Evolutionary conservation across 2,797 vertebrate species (phyloP).

Genomic region (Chaunax sp.): DNA sequence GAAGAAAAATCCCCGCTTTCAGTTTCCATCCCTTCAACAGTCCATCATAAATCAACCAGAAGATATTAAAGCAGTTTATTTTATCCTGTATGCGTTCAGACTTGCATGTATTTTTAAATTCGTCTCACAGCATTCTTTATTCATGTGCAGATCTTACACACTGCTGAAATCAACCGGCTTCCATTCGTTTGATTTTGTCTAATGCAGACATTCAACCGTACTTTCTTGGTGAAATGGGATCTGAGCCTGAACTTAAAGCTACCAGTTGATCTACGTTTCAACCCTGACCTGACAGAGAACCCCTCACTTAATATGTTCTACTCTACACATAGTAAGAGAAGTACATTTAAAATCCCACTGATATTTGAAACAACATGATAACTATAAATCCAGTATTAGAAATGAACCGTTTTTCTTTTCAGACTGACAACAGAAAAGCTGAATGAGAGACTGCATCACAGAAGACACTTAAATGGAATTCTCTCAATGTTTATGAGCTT

Average conservation of each 20-base stretch:
- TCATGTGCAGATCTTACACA: not conserved
- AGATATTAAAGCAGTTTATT: constrained; percentile 18
- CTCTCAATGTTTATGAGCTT: too few relatives aligned
- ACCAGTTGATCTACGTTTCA: not conserved
- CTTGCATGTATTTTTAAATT: constrained; percentile 5
- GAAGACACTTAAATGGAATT: not conserved
- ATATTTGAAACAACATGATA: too few relatives aligned
- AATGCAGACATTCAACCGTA: not conserved
- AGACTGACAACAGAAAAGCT: not conserved
- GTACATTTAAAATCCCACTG: not conserved
- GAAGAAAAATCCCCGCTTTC: constrained; percentile 38
- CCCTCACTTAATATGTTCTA: not conserved
- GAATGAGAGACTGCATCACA: not conserved
- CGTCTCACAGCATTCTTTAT: not conserved
- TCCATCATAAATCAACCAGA: constrained; percentile 2
- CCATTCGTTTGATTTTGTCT: not conserved
- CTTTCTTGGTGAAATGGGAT: not conserved
- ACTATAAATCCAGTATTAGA: too few relatives aligned
- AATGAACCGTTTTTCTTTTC: not conserved
- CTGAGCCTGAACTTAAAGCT: not conserved
- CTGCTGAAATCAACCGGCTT: not conserved
- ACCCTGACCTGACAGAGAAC: not conserved
- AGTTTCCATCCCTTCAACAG: constrained; percentile 9
- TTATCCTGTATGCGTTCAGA: constrained; percentile 3
- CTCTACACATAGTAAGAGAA: not conserved